Percentiles rank a stretch among this genome's conserved stretches.
Conservation (phyloP, 2,797 vertebrate genomes). For the Decapterus maruadsi region DNA sequence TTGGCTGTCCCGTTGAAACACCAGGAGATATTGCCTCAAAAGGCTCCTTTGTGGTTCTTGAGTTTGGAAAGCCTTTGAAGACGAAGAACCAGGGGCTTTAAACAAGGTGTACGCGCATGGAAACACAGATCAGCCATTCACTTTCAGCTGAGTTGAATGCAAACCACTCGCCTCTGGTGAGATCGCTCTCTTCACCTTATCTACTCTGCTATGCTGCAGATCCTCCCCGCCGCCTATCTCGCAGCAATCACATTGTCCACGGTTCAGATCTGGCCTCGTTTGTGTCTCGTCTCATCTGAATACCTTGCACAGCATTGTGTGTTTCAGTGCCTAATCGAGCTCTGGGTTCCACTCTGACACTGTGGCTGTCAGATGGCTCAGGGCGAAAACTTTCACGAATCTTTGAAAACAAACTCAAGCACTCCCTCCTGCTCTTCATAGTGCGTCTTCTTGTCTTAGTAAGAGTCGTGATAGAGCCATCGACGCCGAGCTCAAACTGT, state of each 20-base stretch:
- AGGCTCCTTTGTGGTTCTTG: conserved; percentile 67
- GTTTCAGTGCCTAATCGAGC: conserved; percentile 29
- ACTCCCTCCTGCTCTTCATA: not conserved
- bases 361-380: conserved; percentile 9
- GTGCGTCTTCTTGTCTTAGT: not conserved
- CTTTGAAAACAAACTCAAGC: conserved; percentile 10
- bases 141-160: conserved; percentile 64
- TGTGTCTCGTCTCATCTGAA: conserved; percentile 57
- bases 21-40: conserved; percentile 72
- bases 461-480: conserved; percentile 4
- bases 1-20: conserved; percentile 70
- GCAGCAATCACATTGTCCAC: conserved; percentile 53
- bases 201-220: conserved; percentile 49
- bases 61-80: conserved; percentile 73
- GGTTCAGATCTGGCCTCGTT: conserved; percentile 41
- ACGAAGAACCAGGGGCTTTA: conserved; percentile 56
- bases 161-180: conserved; percentile 60
- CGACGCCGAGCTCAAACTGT: not conserved
- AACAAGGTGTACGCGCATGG: conserved; percentile 59
- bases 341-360: conserved; percentile 29
- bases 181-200: conserved; percentile 59
- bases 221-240: conserved; percentile 44
- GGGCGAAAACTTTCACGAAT: conserved; percentile 15
- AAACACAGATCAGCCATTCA: conserved; percentile 73
- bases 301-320: conserved; percentile 29